These are phyloP conservation scores for Charadrius vociferus DNA, from an alignment of 2,113 vertebrate species.

Conservation along the genomic window DNA sequence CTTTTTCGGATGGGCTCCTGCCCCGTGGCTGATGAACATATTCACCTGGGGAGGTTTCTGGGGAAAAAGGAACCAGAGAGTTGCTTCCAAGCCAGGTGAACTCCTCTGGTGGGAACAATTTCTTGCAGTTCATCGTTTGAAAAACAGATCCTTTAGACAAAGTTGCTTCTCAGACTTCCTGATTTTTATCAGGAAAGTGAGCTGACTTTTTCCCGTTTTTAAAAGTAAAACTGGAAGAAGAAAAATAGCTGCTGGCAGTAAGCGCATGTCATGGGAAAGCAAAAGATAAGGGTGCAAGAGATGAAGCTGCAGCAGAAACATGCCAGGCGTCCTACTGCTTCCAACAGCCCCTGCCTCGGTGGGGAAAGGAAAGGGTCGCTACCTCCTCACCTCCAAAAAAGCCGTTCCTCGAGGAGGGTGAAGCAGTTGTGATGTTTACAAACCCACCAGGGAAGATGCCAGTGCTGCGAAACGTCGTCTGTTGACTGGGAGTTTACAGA, in stretches of 20 bases:
- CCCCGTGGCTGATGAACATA: not conserved
- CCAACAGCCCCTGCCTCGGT: not conserved
- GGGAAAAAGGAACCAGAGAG: not conserved
- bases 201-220: not conserved
- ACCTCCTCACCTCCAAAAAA: not conserved
- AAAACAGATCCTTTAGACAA: not conserved
- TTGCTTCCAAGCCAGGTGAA: not conserved
- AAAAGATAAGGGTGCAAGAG: not conserved
- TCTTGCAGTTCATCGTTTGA: not conserved
- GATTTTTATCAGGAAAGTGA: not conserved
- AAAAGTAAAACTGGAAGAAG: not conserved
- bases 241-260: not conserved
- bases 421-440: not conserved
- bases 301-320: not conserved
- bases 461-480: not conserved
- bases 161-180: not conserved
- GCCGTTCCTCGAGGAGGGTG: fast-evolving
- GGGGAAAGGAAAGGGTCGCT: not conserved
- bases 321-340: not conserved
- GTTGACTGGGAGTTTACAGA: not conserved
- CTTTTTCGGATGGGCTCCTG: not conserved
- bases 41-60: not conserved
- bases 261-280: not conserved
- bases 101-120: not conserved
- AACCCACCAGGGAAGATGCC: not conserved